phyloP scores from a whole-genome alignment of 2,113 vertebrate genomes.

The Chroicocephalus ridibundus region DNA sequence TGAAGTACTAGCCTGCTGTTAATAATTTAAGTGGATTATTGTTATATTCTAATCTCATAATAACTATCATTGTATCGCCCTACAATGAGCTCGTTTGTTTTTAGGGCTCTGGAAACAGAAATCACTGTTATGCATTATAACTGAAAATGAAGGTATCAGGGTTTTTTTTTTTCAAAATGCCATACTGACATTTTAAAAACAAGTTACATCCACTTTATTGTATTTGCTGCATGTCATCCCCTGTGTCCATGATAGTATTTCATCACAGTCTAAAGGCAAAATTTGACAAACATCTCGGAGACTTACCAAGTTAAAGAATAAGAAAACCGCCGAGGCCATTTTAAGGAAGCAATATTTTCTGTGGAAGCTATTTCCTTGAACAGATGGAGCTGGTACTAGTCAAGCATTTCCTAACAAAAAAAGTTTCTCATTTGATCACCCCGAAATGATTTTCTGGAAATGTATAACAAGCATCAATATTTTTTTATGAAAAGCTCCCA shows the following conservation, averaged over 20 bases:
- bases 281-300: neutral
- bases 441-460: constrained; percentile 13
- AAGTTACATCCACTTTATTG: neutral
- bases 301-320: neutral
- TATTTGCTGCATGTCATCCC: neutral
- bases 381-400: neutral
- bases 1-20: constrained; percentile 7
- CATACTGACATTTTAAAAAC: constrained; percentile 9
- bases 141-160: neutral
- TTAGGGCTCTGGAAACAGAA: neutral
- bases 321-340: neutral
- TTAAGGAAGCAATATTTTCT: constrained; percentile 35
- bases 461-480: neutral
- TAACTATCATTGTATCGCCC: neutral
- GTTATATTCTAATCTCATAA: constrained; percentile 1
- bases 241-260: neutral
- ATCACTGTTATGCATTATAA: neutral
- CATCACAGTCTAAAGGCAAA: neutral
- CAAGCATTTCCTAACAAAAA: neutral
- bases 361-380: constrained; percentile 1
- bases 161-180: neutral
- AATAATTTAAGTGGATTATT: constrained; percentile 48
- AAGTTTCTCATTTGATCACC: neutral
- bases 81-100: neutral
- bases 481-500: neutral